Base-by-base conservation (phyloP, 2,113 vertebrate genomes). In the Atrichornis clamosus region DNA sequence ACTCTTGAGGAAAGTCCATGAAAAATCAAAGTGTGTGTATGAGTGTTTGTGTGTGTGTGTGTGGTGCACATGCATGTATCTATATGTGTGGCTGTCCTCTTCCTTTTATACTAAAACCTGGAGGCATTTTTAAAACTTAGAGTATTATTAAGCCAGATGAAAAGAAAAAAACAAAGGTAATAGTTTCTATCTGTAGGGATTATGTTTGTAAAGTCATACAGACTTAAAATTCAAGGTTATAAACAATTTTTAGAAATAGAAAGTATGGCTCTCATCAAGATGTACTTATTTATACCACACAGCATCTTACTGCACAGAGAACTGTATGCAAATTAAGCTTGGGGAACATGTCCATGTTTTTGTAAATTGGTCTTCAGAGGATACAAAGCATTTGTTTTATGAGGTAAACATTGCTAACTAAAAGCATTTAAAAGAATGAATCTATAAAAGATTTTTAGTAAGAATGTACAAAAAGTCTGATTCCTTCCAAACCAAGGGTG, bases 381-480 rank as follows among this genome's bases (percentile, higher is more conserved):
- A 82, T 47, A 76, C 13, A 94, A 91, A 94, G 52, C 49, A 92
- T 97, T 97, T 95, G 46, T 90, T 97, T 97, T 93, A 97, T 94
- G 78, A 96, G 67, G 68, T 90, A 95, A 95, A 93, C 53, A 56
- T 60, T 84, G 55, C 56, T 97, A 96, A 96, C 46, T 93, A 93
- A 60, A 58, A 77, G n/a, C n/a, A 85, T 92, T 95, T 93, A 85
- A 95, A 96, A 12, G 26, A 91, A 91, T 55, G 15, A 62, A 37
- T 44, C 79, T 91, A 27, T 82, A 90, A 97, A 82, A 93, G 27
- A 42, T 75, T 95, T 89, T 85, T 60, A 95, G 33, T 30, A 87
- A 22, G 68, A 76, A 46, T 89, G 13, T 87, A 93, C 97, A 92
- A 55, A 87, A 73, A 35, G 9, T 28, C n/a, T 95, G 92, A 96